Conservation (phyloP, 2,888 invertebrate species). For the Drosophila niveifrons region DNA sequence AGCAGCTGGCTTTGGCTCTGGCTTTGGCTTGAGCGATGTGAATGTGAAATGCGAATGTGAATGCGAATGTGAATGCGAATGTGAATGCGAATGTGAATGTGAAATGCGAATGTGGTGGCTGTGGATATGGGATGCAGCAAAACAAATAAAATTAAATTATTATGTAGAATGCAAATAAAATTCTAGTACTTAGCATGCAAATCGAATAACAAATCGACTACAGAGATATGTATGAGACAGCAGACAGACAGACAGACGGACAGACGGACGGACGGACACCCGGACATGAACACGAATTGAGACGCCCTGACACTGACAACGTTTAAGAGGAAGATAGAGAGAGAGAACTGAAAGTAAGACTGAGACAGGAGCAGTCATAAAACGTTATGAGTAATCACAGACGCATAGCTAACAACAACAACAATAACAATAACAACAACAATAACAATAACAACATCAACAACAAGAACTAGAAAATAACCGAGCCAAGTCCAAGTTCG, state of each 20-base stretch:
- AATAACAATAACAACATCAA: constrained; percentile 16
- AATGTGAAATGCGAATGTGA: too few relatives aligned
- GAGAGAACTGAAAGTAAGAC: not conserved
- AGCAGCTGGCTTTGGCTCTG: constrained; percentile 47
- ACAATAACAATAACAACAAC: constrained; percentile 14
- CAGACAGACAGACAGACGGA: not conserved
- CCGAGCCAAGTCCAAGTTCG: not conserved
- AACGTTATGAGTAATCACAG: constrained; percentile 75
- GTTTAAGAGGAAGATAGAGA: not conserved
- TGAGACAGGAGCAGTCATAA: constrained; percentile 41
- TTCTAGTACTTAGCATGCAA: constrained; percentile 69
- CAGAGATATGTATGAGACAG: constrained; percentile 8
- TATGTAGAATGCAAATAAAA: constrained; percentile 78
- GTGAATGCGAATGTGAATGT: too few relatives aligned
- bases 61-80: too few relatives aligned
- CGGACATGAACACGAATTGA: constrained; percentile 4
- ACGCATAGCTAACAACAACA: constrained; percentile 66
- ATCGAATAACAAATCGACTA: constrained; percentile 63
- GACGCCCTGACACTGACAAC: not conserved
- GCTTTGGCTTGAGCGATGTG: constrained; percentile 25
- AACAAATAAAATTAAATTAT: constrained; percentile 80
- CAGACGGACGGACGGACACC: not conserved
- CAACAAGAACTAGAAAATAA: constrained; percentile 15
- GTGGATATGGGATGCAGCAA: constrained; percentile 64
- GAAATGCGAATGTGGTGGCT: not conserved